Percentiles rank a stretch among this genome's conserved stretches.
phyloP scores from a whole-genome alignment of 2,113 vertebrate species.

The Austrofundulus limnaeus region DNA sequence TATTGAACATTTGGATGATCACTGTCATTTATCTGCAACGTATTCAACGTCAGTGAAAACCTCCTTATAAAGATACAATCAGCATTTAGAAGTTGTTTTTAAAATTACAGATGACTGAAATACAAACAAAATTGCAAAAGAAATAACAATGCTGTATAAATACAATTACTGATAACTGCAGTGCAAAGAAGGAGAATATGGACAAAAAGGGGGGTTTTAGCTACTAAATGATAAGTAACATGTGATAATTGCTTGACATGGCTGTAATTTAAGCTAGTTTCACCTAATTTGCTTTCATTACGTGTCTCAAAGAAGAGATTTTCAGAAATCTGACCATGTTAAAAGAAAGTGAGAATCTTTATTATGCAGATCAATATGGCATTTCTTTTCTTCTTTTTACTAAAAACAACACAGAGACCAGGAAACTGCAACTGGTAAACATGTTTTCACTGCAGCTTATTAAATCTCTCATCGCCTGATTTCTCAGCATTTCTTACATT shows the following conservation, averaged over 20 bases:
- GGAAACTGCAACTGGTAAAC: not conserved
- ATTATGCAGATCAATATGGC: not conserved
- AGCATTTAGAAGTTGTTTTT: conserved; percentile 1
- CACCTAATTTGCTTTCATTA: not conserved
- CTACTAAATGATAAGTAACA: not conserved
- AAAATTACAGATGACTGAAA: too few species aligned
- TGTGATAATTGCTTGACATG: not conserved
- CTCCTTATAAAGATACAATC: conserved; percentile 7
- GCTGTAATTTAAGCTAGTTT: conserved; percentile 7
- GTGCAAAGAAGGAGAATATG: too few species aligned
- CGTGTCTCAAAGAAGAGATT: not conserved
- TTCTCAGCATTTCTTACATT: not conserved
- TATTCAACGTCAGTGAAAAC: conserved; percentile 26
- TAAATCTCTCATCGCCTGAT: not conserved
- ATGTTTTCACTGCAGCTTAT: not conserved
- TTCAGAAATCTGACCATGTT: not conserved
- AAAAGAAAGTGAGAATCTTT: not conserved
- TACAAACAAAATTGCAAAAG: too few species aligned
- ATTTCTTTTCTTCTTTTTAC: not conserved
- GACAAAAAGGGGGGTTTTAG: not conserved
- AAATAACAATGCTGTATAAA: too few species aligned
- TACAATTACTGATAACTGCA: not conserved
- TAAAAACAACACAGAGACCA: not conserved
- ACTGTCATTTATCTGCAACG: conserved; percentile 18
- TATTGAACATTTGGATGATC: conserved; percentile 15